Evolutionary conservation across 2,888 invertebrate genomes (phyloP).

Genomic region (Chymomyza amoena): DNA sequence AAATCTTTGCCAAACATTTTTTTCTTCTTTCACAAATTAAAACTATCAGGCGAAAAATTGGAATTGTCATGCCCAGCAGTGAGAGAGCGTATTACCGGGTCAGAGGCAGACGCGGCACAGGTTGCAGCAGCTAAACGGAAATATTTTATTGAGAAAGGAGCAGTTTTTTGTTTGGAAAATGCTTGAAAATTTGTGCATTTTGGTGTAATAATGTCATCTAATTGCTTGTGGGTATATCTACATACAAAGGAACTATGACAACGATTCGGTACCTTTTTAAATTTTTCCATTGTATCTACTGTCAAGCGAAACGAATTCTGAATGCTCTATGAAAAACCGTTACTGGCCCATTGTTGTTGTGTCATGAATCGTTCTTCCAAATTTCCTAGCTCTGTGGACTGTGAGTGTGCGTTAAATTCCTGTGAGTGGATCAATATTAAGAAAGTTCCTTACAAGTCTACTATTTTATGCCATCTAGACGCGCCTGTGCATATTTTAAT

Average conservation of each 20-base stretch:
- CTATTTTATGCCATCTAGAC: too few species aligned
- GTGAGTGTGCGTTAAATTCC: too few species aligned
- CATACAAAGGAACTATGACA: background rate
- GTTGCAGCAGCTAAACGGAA: background rate
- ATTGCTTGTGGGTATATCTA: constrained; percentile 32
- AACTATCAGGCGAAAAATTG: constrained; percentile 66
- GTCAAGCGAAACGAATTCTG: background rate
- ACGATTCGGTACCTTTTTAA: background rate
- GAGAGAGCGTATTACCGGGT: background rate
- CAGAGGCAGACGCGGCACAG: background rate
- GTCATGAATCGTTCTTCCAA: background rate
- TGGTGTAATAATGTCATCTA: constrained; percentile 59
- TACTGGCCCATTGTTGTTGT: background rate
- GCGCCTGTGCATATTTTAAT: too few species aligned
- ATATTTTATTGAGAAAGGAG: background rate
- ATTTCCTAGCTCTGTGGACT: too few species aligned
- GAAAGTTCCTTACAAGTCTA: too few species aligned
- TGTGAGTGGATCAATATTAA: too few species aligned
- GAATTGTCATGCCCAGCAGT: constrained; percentile 50
- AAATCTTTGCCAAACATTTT: background rate
- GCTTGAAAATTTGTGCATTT: constrained; percentile 37
- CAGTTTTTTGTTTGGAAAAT: background rate
- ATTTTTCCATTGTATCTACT: background rate
- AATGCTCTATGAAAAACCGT: background rate
- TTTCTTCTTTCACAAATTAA: constrained; percentile 27